Evolutionary conservation across 2,797 vertebrate species (phyloP).

Genomic region (Stomatorhinus walkeri): DNA sequence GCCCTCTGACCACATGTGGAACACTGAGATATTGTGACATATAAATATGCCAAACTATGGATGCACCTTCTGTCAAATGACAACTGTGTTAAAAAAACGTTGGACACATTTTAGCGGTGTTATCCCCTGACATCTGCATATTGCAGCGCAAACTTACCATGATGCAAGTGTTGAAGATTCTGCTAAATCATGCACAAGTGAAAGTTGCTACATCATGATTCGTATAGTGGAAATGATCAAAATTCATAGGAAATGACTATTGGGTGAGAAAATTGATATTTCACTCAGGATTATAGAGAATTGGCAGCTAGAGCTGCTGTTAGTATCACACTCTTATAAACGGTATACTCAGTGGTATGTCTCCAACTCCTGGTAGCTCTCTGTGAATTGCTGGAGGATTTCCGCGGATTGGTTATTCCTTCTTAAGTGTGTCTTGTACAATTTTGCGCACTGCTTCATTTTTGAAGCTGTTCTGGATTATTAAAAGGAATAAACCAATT

Average conservation of each 20-base stretch:
- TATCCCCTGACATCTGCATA: background rate
- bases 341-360: background rate
- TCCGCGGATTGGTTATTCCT: background rate
- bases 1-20: background rate
- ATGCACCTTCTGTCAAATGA: background rate
- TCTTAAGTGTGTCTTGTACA: background rate
- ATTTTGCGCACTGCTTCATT: background rate
- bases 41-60: background rate
- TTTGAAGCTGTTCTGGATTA: background rate
- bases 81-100: background rate
- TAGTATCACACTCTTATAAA: background rate
- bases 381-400: background rate
- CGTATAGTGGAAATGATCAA: background rate
- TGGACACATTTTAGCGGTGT: background rate
- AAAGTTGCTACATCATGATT: background rate
- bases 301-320: background rate
- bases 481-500: background rate
- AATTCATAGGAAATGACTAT: background rate
- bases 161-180: background rate
- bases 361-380: background rate
- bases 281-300: background rate
- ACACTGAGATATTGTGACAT: background rate
- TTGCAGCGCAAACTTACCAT: background rate
- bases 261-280: background rate
- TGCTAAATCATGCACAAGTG: background rate